Evolutionary conservation across 2,113 vertebrate genomes (phyloP).

Genomic region (Phainopepla nitens): DNA sequence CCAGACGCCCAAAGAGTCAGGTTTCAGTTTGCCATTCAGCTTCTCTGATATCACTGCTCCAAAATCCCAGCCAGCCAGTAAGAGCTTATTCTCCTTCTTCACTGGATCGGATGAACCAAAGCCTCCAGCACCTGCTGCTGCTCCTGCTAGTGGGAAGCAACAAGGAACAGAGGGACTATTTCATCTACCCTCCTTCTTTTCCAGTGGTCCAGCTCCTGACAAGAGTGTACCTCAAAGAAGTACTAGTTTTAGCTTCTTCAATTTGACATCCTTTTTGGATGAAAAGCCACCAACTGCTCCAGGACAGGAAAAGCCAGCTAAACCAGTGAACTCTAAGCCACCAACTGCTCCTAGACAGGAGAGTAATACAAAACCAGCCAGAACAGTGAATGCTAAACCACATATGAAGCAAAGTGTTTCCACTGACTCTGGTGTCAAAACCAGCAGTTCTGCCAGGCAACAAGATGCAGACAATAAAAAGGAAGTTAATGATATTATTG

Average conservation of each 20-base stretch:
- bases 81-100: slow-evolving; percentile 82
- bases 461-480: background rate
- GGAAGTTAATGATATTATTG: background rate
- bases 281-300: slow-evolving; percentile 70
- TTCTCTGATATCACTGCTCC: slow-evolving; percentile 55
- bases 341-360: slow-evolving; percentile 21
- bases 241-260: slow-evolving; percentile 78
- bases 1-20: slow-evolving; percentile 49
- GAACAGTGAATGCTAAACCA: slow-evolving; percentile 3
- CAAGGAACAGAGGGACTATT: slow-evolving; percentile 76
- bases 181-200: slow-evolving; percentile 82
- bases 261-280: slow-evolving; percentile 79
- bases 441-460: background rate
- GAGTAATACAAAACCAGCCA: background rate
- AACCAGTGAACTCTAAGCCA: slow-evolving; percentile 55
- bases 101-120: slow-evolving; percentile 63
- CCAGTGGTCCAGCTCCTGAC: slow-evolving; percentile 60
- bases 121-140: slow-evolving; percentile 20
- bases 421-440: background rate
- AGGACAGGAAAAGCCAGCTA: background rate
- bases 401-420: slow-evolving; percentile 1
- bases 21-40: slow-evolving; percentile 79
- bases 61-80: slow-evolving; percentile 54
- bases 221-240: slow-evolving; percentile 74
- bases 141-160: slow-evolving; percentile 41